Percentiles rank a stretch among this genome's conserved stretches.
These are phyloP conservation scores for Percopsis transmontana DNA, from an alignment of 2,113 vertebrate genomes.

Conservation along the genomic window DNA sequence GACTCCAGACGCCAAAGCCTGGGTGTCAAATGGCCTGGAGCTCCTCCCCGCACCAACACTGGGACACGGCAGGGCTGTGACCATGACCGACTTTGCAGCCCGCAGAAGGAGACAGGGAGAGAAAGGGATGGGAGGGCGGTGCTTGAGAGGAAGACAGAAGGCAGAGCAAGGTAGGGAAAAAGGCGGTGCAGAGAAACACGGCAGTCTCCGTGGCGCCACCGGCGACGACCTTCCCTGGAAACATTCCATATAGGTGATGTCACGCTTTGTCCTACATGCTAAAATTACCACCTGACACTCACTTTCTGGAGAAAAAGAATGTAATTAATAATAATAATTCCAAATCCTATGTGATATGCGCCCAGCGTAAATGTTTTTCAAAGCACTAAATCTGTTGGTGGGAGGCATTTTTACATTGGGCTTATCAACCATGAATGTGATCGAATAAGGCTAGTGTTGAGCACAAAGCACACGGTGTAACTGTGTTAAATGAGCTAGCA, in stretches of 20 bases:
- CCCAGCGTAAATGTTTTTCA: conserved; percentile 12
- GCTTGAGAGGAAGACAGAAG: conserved; percentile 42
- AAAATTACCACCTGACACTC: conserved; percentile 59
- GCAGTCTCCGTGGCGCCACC: conserved; percentile 47
- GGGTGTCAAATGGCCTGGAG: conserved; percentile 69
- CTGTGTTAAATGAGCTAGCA: conserved; percentile 57
- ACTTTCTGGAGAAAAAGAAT: conserved; percentile 33
- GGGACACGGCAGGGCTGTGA: conserved; percentile 67
- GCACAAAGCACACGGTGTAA: conserved; percentile 57
- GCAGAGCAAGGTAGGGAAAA: conserved; percentile 18
- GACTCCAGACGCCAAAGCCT: conserved; percentile 61
- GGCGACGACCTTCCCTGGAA: conserved; percentile 70
- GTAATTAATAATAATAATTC: conserved; percentile 44
- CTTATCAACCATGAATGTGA: conserved; percentile 58
- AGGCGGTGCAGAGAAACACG: conserved; percentile 46
- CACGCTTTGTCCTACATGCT: conserved; percentile 70
- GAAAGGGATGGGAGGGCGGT: not conserved
- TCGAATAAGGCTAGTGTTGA: conserved; percentile 57
- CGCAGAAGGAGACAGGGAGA: conserved; percentile 11
- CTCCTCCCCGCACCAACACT: conserved; percentile 48
- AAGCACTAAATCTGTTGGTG: conserved; percentile 42
- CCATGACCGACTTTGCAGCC: conserved; percentile 76
- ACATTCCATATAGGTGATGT: conserved; percentile 57
- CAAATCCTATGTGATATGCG: conserved; percentile 12
- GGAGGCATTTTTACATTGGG: conserved; percentile 57